A percentile compares a stretch with the other conserved stretches of the same genome.
Evolutionary conservation across 1,140 invertebrate genomes (phyloP).

Genomic region (Procambarus virginalis): DNA sequence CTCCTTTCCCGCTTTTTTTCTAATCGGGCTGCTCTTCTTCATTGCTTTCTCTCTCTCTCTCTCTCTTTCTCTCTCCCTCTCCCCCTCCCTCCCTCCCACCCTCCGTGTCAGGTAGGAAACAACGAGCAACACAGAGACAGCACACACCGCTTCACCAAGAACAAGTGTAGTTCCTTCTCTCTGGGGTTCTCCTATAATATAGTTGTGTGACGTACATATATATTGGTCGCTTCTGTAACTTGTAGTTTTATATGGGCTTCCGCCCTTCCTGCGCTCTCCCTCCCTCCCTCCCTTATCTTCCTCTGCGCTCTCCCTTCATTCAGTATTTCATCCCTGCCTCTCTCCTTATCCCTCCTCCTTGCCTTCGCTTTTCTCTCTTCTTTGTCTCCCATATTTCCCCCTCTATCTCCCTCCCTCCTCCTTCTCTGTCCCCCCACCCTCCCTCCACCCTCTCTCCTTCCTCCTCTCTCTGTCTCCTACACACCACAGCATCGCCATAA

Average conservation of each 20-base stretch:
- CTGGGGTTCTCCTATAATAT: too few relatives aligned
- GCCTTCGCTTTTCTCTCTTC: not conserved
- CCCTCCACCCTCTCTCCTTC: too few relatives aligned
- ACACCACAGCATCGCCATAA: not conserved
- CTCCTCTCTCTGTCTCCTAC: not conserved
- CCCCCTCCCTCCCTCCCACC: too few relatives aligned
- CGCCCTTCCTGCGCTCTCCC: not conserved
- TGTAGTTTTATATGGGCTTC: too few relatives aligned
- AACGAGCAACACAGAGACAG: too few relatives aligned
- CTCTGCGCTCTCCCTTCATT: not conserved
- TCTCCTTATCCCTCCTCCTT: not conserved
- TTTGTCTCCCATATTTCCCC: not conserved
- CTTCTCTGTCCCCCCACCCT: not conserved
- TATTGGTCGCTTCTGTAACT: too few relatives aligned
- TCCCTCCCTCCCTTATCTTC: not conserved
- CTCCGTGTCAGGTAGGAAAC: too few relatives aligned
- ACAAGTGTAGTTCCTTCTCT: too few relatives aligned
- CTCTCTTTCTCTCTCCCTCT: too few relatives aligned
- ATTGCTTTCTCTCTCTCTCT: not conserved
- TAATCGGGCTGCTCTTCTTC: not conserved
- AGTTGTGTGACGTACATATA: too few relatives aligned
- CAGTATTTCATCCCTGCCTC: not conserved
- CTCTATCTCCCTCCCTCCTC: conserved; percentile 5
- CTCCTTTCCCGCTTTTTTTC: too few relatives aligned
- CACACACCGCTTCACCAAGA: too few relatives aligned